Percentiles rank a stretch among this genome's conserved stretches.
Evolutionary conservation across 2,797 vertebrate genomes (phyloP).

Genomic region (Brachyalestes nurse): DNA sequence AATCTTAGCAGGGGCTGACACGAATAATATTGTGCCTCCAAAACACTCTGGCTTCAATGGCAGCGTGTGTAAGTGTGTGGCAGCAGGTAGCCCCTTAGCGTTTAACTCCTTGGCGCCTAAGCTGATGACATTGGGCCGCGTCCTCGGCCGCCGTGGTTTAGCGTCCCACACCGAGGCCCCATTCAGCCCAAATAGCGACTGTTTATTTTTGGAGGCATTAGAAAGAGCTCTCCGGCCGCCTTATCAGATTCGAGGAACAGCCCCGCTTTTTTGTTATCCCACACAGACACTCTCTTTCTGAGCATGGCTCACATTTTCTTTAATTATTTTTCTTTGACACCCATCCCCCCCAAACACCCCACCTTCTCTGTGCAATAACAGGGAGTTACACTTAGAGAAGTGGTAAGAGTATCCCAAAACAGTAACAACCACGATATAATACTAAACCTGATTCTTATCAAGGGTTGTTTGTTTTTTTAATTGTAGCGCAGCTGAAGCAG

Average conservation of each 20-base stretch:
- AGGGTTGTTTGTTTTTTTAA: constrained; percentile 68
- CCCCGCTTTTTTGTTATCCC: constrained; percentile 77
- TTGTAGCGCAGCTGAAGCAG: constrained; percentile 47
- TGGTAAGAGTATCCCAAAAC: constrained; percentile 74
- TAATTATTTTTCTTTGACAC: constrained; percentile 75
- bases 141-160: constrained; percentile 64
- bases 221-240: constrained; percentile 75
- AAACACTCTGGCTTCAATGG: constrained; percentile 31
- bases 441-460: constrained; percentile 75
- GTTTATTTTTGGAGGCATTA: constrained; percentile 82
- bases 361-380: constrained; percentile 74
- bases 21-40: constrained; percentile 46
- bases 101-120: constrained; percentile 43
- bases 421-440: constrained; percentile 75
- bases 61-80: constrained; percentile 26
- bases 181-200: constrained; percentile 74
- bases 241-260: constrained; percentile 79
- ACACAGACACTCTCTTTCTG: constrained; percentile 74
- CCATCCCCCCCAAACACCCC: constrained; percentile 44
- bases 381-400: constrained; percentile 70
- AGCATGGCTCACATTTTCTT: constrained; percentile 69
- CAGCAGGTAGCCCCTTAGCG: constrained; percentile 35
- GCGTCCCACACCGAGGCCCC: constrained; percentile 72
- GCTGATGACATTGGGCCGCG: constrained; percentile 51
- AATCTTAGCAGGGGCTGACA: constrained; percentile 35